A percentile compares a stretch with the other conserved stretches of the same genome.
phyloP scores from a whole-genome alignment of 1,140 invertebrate genomes.

The Neodiprion pinetum region DNA sequence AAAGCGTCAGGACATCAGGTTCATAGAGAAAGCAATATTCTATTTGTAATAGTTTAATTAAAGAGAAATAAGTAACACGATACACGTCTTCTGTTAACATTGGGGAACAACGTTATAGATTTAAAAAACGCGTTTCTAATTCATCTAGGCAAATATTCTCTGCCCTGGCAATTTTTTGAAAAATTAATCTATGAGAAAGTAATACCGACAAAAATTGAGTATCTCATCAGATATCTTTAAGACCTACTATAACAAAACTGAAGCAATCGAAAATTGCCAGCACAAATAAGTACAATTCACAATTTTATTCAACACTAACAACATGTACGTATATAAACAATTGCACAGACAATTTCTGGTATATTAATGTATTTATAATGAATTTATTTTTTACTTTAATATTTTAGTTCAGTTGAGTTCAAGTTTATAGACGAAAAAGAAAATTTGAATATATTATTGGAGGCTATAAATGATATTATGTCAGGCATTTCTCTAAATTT shows the following conservation, averaged over 20 bases:
- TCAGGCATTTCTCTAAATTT: neutral
- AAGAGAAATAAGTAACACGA: slow-evolving; percentile 3
- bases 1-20: slow-evolving; percentile 1
- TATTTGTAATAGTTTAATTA: slow-evolving; percentile 4
- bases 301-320: slow-evolving; percentile 15
- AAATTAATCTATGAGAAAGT: neutral
- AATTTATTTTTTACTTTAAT: neutral
- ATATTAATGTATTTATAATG: neutral
- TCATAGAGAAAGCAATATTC: neutral
- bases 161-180: neutral
- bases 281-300: slow-evolving; percentile 17
- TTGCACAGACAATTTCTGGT: slow-evolving; percentile 8
- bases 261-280: slow-evolving; percentile 24
- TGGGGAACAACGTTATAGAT: neutral
- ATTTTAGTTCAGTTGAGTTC: neutral
- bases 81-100: neutral
- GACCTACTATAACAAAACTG: neutral
- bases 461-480: neutral
- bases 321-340: slow-evolving; percentile 29
- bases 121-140: neutral
- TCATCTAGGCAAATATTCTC: neutral
- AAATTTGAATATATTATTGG: neutral
- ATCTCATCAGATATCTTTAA: neutral
- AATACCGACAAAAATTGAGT: neutral
- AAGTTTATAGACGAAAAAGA: neutral